Conservation (phyloP, 2,888 invertebrate species). For the Conomelus anceps region DNA sequence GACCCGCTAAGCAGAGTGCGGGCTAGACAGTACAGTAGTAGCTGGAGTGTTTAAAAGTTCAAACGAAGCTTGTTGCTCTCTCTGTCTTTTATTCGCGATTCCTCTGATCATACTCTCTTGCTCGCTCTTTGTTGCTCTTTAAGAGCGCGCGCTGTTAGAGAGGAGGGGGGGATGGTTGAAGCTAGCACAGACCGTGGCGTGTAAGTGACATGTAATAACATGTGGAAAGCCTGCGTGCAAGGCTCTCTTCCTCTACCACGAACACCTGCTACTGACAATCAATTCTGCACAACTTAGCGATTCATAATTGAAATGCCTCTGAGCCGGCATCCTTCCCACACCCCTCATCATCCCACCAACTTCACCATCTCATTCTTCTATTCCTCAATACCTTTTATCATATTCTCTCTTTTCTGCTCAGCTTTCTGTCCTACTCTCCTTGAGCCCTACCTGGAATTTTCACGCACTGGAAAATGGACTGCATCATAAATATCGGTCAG, state of each 20-base stretch:
- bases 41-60: background rate
- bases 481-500: no score
- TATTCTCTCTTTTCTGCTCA: background rate
- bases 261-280: background rate
- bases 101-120: no score
- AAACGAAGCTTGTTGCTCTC: background rate
- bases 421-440: no score
- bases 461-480: no score
- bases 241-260: background rate
- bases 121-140: no score
- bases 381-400: background rate
- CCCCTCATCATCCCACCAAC: background rate
- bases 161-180: background rate
- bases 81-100: no score
- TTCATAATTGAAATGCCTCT: background rate
- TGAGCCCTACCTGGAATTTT: no score
- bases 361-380: background rate
- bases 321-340: no score
- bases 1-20: no score
- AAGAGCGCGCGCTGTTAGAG: no score
- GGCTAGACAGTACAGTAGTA: no score
- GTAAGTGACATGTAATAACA: background rate
- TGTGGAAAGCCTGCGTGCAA: background rate
- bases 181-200: background rate
- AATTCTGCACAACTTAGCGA: background rate